Base-by-base conservation (phyloP, 2,888 invertebrate species). In the Tetanocera ferruginea region DNA sequence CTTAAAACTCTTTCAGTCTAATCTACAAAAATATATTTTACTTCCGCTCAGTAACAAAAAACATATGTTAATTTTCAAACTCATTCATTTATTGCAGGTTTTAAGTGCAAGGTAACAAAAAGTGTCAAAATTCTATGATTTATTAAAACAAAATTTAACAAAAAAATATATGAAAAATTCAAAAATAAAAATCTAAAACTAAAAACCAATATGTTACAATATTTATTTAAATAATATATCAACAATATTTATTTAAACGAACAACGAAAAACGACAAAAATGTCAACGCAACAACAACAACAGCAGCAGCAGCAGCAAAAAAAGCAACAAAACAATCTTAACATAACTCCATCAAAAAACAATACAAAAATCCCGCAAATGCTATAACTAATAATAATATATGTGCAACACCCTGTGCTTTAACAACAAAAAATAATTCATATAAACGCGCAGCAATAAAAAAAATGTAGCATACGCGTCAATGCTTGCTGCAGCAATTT, bases 391-490 rank as follows among this genome's bases (percentile, higher is more conserved):
- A n/a, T n/a, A n/a, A n/a, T n/a, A n/a, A n/a, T n/a, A n/a, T n/a
- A n/a, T 17, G 25, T 51, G 69, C 51, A 70, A 52, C 51, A 51
- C 70, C 51, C 52, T 51, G 49, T 49, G 31, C 0, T 66, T 19
- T 2, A 14, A 43, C 52, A 9, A 31, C 25, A 9, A 31, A 19
- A 23, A 72, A 57, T 9, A 1, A 43, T 11, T 11, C 43, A 43
- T 11, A 2, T 43, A 43, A 19, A 23, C 25, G 57, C 5, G 25
- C 17, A 67, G 57, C 57, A 31, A 28, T 23, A 55, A 43, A 14
- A 64, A 77, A 77, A 77, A 80, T 80, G 78, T 78, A 80, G 80
- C 76, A 28, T 43, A 66, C 55, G 25, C 66, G 69, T 60, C 34
- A 43, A 69, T 69, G 77, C 28, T 60, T 62, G 69, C 62, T 73